A percentile compares a stretch with the other conserved stretches of the same genome.
Evolutionary conservation across 2,888 invertebrate genomes (phyloP).

Genomic region (Spilosoma lubricipeda): DNA sequence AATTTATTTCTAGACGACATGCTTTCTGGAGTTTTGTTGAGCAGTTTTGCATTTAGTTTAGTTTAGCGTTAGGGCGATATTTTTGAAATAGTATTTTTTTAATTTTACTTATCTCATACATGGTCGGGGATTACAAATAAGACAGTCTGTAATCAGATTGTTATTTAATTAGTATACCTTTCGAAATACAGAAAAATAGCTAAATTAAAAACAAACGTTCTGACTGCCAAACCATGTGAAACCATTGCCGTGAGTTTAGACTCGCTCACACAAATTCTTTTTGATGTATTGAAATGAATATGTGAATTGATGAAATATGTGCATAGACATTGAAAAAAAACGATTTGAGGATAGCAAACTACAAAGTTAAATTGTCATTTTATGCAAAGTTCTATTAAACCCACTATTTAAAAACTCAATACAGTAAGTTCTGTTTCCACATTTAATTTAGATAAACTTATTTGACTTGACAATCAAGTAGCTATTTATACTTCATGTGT

Average conservation of each 20-base stretch:
- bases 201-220: not conserved
- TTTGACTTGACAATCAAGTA: no score
- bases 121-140: not conserved
- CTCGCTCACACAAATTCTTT: no score
- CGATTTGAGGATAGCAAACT: not conserved
- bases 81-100: not conserved
- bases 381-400: no score
- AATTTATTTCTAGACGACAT: conserved; percentile 42
- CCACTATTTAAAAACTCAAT: no score
- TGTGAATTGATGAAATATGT: not conserved
- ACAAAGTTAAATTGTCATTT: no score
- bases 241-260: not conserved
- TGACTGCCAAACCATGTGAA: not conserved
- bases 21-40: conserved; percentile 26
- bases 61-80: no score
- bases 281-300: no score
- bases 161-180: not conserved
- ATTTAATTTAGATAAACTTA: no score
- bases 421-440: no score
- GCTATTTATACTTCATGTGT: no score
- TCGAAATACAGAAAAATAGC: not conserved
- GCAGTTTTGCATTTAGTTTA: conserved; percentile 2
- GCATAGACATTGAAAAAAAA: not conserved
- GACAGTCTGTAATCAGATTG: not conserved
- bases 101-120: not conserved